Evolutionary conservation across 2,113 vertebrate genomes (phyloP).

Genomic region (Emydocephalus ijimae): DNA sequence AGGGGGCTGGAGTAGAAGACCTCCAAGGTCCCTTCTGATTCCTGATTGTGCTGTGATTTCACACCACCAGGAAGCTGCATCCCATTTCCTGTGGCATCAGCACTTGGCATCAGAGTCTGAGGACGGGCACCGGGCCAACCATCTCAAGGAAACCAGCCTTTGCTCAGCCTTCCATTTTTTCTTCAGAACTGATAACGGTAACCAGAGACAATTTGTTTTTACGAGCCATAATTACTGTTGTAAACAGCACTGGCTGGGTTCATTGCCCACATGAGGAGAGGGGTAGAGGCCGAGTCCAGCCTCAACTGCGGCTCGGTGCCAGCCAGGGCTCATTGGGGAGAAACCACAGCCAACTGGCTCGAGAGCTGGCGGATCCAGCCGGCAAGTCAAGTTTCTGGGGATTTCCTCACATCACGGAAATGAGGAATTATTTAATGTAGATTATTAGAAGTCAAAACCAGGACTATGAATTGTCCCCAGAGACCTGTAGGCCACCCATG

Average conservation of each 20-base stretch:
- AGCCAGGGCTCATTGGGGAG: not conserved
- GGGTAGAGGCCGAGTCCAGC: not conserved
- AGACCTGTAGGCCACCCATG: rapidly evolving
- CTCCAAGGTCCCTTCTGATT: not conserved
- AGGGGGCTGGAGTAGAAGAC: not conserved
- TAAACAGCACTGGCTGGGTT: not conserved
- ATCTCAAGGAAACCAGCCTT: not conserved
- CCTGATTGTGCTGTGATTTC: not conserved
- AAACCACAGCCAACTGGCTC: not conserved
- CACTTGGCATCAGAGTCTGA: not conserved
- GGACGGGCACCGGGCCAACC: not conserved
- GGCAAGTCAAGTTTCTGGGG: not conserved
- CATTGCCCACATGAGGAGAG: not conserved
- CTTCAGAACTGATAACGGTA: not conserved
- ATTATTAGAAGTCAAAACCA: not conserved
- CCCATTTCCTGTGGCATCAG: not conserved
- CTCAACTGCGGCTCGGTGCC: not conserved
- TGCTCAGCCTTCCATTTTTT: not conserved
- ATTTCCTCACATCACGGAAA: not conserved
- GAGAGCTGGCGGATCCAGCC: not conserved
- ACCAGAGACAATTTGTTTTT: not conserved
- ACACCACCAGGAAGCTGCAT: not conserved
- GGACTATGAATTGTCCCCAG: not conserved
- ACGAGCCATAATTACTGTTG: not conserved
- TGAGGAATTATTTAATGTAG: not conserved